Percentiles rank a stretch among this genome's conserved stretches.
phyloP scores from a whole-genome alignment of 2,888 invertebrate genomes.

The Drosophila engyochracea region DNA sequence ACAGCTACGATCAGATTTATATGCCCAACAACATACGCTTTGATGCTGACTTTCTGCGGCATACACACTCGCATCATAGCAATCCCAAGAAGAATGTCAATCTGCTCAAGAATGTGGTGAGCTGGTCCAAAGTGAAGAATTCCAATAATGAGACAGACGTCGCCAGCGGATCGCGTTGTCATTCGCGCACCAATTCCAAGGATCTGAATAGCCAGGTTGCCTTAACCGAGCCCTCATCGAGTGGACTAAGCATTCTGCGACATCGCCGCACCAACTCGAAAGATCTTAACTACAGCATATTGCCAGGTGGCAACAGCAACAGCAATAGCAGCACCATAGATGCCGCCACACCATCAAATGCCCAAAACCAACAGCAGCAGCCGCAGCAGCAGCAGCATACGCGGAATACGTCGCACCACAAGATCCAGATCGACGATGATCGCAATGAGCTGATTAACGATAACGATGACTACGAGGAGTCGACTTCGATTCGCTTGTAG shows the following conservation, averaged over 20 bases:
- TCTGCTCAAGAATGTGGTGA: slow-evolving; percentile 83
- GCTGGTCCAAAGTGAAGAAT: slow-evolving; percentile 81
- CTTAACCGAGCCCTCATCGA: slow-evolving; percentile 42
- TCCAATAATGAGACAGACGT: slow-evolving; percentile 84
- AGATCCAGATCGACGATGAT: slow-evolving; percentile 84
- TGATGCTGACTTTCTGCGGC: slow-evolving; percentile 84
- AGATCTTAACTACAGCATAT: slow-evolving; percentile 84
- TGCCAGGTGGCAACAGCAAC: slow-evolving; percentile 32
- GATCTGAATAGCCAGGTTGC: slow-evolving; percentile 79
- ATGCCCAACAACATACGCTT: slow-evolving; percentile 85
- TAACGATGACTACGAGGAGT: slow-evolving; percentile 71
- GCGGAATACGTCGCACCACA: slow-evolving; percentile 83
- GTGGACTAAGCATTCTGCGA: slow-evolving; percentile 85
- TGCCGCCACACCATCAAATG: neutral
- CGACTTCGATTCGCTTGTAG: slow-evolving; percentile 57
- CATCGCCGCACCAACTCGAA: slow-evolving; percentile 88
- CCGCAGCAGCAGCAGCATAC: slow-evolving; percentile 68
- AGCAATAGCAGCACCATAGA: slow-evolving; percentile 9
- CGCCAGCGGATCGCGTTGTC: slow-evolving; percentile 74
- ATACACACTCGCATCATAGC: slow-evolving; percentile 65
- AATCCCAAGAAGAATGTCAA: slow-evolving; percentile 84
- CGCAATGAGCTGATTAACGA: slow-evolving; percentile 80
- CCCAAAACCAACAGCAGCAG: slow-evolving; percentile 62
- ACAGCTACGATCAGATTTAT: slow-evolving; percentile 85
- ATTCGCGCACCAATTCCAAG: slow-evolving; percentile 87